A percentile compares a stretch with the other conserved stretches of the same genome.
These are phyloP conservation scores for Porites cylindrica DNA, from an alignment of 92 coral and sea anemone species.

Conservation along the genomic window DNA sequence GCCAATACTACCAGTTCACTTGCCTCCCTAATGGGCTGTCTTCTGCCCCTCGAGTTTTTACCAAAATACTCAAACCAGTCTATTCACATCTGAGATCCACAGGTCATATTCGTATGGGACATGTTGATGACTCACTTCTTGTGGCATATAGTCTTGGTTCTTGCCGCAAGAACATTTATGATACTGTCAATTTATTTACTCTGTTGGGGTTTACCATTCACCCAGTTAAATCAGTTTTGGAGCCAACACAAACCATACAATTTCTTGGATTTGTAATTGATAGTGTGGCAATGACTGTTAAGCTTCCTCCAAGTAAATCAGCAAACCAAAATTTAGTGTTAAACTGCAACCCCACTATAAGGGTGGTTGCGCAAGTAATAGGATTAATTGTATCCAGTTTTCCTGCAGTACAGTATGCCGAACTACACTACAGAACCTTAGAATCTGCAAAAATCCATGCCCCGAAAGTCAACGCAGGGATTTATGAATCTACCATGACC, in stretches of 20 bases:
- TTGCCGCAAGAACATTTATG: slow-evolving; percentile 22
- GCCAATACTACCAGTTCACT: slow-evolving; percentile 37
- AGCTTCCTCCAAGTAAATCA: slow-evolving; percentile 16
- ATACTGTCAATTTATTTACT: slow-evolving; percentile 17
- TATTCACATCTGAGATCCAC: slow-evolving; percentile 40
- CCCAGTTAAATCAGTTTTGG: slow-evolving; percentile 28
- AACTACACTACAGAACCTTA: slow-evolving; percentile 23
- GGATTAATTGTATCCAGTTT: slow-evolving; percentile 11
- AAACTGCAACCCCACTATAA: not conserved
- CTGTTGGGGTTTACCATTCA: slow-evolving; percentile 26
- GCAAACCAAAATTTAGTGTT: slow-evolving; percentile 16
- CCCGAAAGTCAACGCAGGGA: slow-evolving; percentile 47
- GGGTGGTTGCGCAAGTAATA: slow-evolving; percentile 31
- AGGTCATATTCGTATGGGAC: slow-evolving; percentile 62
- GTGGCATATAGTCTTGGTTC: slow-evolving; percentile 33
- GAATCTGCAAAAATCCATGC: slow-evolving; percentile 48
- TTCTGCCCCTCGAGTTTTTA: slow-evolving; percentile 62
- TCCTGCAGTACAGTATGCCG: slow-evolving; percentile 37
- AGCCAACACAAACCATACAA: slow-evolving; percentile 24
- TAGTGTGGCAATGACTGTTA: slow-evolving; percentile 32
- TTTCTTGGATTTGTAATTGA: slow-evolving; percentile 41
- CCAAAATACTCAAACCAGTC: slow-evolving; percentile 59
- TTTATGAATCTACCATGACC: slow-evolving; percentile 52
- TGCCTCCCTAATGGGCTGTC: slow-evolving; percentile 62
- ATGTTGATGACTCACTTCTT: slow-evolving; percentile 59